Evolutionary conservation across 2,888 invertebrate species (phyloP).

Genomic region (Ornithoptera alexandrae): DNA sequence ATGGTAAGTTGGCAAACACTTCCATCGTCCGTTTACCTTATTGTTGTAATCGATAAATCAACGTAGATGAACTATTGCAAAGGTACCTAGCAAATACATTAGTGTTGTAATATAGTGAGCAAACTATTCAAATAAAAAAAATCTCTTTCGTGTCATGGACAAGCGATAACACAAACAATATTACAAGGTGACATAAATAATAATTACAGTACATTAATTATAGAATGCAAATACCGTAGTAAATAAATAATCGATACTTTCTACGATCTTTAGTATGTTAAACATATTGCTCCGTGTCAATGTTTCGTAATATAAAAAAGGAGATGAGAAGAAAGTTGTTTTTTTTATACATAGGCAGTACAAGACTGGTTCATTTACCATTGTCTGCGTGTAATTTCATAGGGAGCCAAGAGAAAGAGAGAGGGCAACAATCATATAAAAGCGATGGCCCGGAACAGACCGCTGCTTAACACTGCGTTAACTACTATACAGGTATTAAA

Average conservation of each 20-base stretch:
- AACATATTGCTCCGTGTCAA: not conserved
- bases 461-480: conserved; percentile 50
- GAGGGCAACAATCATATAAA: conserved; percentile 28
- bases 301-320: not conserved
- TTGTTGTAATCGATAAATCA: conserved; percentile 11
- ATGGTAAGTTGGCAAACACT: not conserved
- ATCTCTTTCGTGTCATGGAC: conserved; percentile 18
- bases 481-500: not conserved
- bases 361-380: not conserved
- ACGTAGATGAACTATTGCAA: conserved; percentile 17
- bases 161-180: conserved; percentile 8
- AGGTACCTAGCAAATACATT: conserved; percentile 5
- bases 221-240: not conserved
- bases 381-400: conserved; percentile 15
- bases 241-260: not conserved
- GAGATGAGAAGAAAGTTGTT: not conserved
- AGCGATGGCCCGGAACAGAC: conserved; percentile 65
- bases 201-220: not conserved
- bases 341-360: not conserved
- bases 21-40: not conserved
- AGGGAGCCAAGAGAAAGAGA: conserved; percentile 13
- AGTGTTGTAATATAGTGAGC: conserved; percentile 16
- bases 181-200: not conserved
- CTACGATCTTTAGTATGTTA: not conserved
- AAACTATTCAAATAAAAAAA: conserved; percentile 11